Base-by-base conservation (phyloP, 2,113 vertebrate species). In the Callipepla californica region DNA sequence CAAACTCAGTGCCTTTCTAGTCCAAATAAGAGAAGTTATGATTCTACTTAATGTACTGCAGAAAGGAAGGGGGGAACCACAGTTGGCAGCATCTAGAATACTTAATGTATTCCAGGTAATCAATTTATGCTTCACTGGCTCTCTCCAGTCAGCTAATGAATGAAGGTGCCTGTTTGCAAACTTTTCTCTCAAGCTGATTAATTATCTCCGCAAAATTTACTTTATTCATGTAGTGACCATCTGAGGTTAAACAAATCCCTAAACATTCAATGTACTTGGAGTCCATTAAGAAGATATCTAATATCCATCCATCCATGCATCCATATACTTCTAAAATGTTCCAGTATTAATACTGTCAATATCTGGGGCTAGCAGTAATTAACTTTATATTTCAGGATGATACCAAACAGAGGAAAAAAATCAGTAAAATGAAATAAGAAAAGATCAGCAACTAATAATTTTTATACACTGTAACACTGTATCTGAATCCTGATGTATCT, bases 71-170 rank as follows among this genome's bases (percentile, higher is more conserved):
- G 57, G 57, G 61, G 66, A 95, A 59, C 62, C 44, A 81, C 82
- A 93, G 58, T 66, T 95, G 91, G 86, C 91, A 95, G 58, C 75
- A 65, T 85, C 75, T 86, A 81, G 85, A 85, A 94, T 94, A 88
- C 65, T 70, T 90, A 95, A 94, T 96, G n/a, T 84, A 94, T 95
- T 95, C 76, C 47, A 96, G 92, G 89, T 94, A 97, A 94, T 94
- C 94, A 94, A 74, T 93, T 96, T 68, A 91, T 96, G 80, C 78
- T 96, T 95, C 87, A 88, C 38, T 96, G 92, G 59, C 62, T 96
- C 69, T 82, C 86, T 94, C 84, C 69, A 91, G 73, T 32, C 70
- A 90, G 76, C 73, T 96, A 92, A 96, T 94, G 76, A 94, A 87
- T 91, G 94, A 94, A 94, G 69, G 92, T 94, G n/a, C 36, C 80